These are phyloP conservation scores for Scaptomyza tumidula DNA, from an alignment of 2,888 invertebrate genomes.

Conservation along the genomic window DNA sequence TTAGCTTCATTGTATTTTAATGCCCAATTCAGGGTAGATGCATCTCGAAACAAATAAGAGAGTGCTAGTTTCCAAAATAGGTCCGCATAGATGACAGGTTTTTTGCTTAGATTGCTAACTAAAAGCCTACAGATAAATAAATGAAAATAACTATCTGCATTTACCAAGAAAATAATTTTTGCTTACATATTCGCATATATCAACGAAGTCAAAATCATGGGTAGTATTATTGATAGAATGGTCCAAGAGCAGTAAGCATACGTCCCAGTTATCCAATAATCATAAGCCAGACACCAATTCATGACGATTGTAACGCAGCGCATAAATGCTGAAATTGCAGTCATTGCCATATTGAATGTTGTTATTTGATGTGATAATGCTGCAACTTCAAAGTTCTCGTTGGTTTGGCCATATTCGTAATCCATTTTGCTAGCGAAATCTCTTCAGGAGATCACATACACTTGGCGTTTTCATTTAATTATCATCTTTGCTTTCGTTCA, in stretches of 20 bases:
- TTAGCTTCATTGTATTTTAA: slow-evolving; percentile 47
- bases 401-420: slow-evolving; percentile 5
- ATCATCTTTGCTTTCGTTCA: slow-evolving; percentile 6
- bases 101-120: slow-evolving; percentile 17
- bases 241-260: slow-evolving; percentile 58
- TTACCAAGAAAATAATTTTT: background rate
- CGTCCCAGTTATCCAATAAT: slow-evolving; percentile 37
- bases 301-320: slow-evolving; percentile 53
- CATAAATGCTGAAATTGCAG: slow-evolving; percentile 41
- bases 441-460: background rate
- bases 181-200: slow-evolving; percentile 59
- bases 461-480: background rate
- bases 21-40: slow-evolving; percentile 43
- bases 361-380: slow-evolving; percentile 26
- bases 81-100: slow-evolving; percentile 32
- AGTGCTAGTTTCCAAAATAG: slow-evolving; percentile 43
- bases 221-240: slow-evolving; percentile 52
- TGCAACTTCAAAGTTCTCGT: slow-evolving; percentile 13
- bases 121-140: slow-evolving; percentile 39
- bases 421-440: slow-evolving; percentile 23
- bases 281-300: slow-evolving; percentile 58
- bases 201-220: slow-evolving; percentile 59
- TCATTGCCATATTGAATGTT: slow-evolving; percentile 31
- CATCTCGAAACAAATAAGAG: slow-evolving; percentile 67
- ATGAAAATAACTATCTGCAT: background rate